These are phyloP conservation scores for Poeciliopsis turrubarensis DNA, from an alignment of 2,113 vertebrate genomes.

Conservation along the genomic window DNA sequence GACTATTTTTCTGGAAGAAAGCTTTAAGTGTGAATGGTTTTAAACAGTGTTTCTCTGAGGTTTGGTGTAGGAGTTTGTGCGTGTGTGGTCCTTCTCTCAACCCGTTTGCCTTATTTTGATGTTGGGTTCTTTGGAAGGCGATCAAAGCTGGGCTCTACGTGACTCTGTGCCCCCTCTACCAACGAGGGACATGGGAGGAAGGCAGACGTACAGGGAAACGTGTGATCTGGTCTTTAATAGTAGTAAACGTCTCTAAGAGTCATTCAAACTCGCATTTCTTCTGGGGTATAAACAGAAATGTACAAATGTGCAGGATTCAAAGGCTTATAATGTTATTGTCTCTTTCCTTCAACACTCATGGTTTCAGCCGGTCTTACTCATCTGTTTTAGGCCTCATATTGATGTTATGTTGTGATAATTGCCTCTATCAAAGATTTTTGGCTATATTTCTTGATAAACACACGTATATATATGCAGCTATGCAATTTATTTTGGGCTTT, in stretches of 20 bases:
- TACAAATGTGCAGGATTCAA: not conserved
- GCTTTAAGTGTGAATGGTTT: not conserved
- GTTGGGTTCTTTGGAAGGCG: conserved; percentile 23
- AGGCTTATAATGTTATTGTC: not conserved
- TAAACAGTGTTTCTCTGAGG: not conserved
- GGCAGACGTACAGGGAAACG: conserved; percentile 54
- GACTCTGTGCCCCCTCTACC: conserved; percentile 25
- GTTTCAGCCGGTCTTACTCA: not conserved
- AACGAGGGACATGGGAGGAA: conserved; percentile 29
- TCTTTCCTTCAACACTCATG: not conserved
- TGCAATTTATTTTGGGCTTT: not conserved
- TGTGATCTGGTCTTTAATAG: conserved; percentile 34
- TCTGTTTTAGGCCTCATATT: conserved; percentile 16
- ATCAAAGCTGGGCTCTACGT: conserved; percentile 51
- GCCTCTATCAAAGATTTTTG: not conserved
- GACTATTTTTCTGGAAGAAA: not conserved
- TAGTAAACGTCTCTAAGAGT: not conserved
- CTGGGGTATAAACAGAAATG: not conserved
- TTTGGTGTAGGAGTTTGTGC: not conserved
- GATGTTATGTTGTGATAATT: conserved; percentile 33
- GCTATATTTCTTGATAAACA: not conserved
- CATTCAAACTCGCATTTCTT: conserved; percentile 6
- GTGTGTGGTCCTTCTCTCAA: not conserved
- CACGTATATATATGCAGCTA: not conserved
- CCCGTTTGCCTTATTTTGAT: not conserved